Percentiles rank a stretch among this genome's conserved stretches.
Evolutionary conservation across 1,140 invertebrate species (phyloP).

Genomic region (Pseudomyrmex dendroicus): DNA sequence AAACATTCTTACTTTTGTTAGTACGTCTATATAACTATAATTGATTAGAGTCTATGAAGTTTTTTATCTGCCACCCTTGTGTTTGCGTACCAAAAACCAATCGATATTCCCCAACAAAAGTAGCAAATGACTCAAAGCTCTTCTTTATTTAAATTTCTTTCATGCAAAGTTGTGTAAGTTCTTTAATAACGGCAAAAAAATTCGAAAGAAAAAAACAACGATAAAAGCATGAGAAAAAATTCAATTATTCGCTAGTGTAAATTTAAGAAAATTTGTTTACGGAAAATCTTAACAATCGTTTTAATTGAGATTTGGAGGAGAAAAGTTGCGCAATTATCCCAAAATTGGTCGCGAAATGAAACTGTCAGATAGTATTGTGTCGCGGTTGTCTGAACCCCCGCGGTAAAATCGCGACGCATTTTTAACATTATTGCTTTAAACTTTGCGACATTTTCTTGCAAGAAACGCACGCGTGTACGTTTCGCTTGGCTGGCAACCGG

Average conservation of each 20-base stretch:
- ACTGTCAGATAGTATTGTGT: conserved; percentile 25
- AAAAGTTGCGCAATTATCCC: conserved; percentile 10
- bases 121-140: conserved; percentile 11
- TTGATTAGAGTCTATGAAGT: not conserved
- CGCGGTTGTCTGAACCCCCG: not conserved
- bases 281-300: not conserved
- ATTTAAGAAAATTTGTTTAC: conserved; percentile 1
- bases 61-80: not conserved
- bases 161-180: not conserved
- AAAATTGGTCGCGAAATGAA: conserved; percentile 30
- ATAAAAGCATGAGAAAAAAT: not conserved
- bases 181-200: not conserved
- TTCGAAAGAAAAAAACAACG: not conserved
- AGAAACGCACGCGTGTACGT: not conserved
- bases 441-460: conserved; percentile 45
- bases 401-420: conserved; percentile 47
- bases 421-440: conserved; percentile 30
- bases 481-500: conserved; percentile 41
- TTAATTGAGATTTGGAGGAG: not conserved
- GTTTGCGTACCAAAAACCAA: conserved; percentile 17
- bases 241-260: conserved; percentile 2
- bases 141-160: conserved; percentile 5
- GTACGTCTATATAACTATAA: not conserved
- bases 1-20: conserved; percentile 4
- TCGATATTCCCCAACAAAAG: not conserved